Evolutionary conservation across 2,113 vertebrate species (phyloP), one percentile per base, ranked within the genome.

Genomic region (Myxocyprinus asiaticus): DNA sequence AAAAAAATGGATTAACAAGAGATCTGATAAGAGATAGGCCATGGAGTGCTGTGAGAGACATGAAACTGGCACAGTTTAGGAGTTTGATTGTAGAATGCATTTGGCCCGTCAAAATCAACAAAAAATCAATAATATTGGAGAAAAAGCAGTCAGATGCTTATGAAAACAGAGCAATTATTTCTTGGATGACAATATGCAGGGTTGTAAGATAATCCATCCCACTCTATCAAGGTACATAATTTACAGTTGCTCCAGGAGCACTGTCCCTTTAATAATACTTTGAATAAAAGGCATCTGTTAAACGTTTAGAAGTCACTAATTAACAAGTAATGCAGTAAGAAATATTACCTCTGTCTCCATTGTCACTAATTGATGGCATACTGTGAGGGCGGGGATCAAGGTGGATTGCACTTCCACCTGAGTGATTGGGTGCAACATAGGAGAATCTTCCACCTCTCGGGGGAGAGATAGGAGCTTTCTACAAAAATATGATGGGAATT

Each of bases 381-480:
- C 78, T 85, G 14, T 14, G 11, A 0, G 70, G 78, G 15, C 70
- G 82, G 44, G 33, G 9, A 12, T 80, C 73, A 6, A 0, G 45
- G 77, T 68, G 51, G n/a, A 62, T 5, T 2, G 65, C 45, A 48
- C 64, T 68, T 84, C 12, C 67, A 4, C 42, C 15, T 7, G 55
- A 45, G 6, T 65, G 65, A 48, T 14, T 76, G 61, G 66, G 65
- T n/a, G 58, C 76, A 2, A 42, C 69, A 6, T 82, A 85, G 22
- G 83, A 85, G 59, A 77, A 80, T 1, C 83, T 48, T 4, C 68
- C 68, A 67, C 51, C 48, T 56, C 67, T 55, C 22, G 5, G 14
- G 0, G 84, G 76, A 51, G 81, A 61, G 63, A 85, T 43, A 2
- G 78, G 70, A 43, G 22, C 58, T 56, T 78, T 85, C 84, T 83